Evolutionary conservation across 2,113 vertebrate species (phyloP), one percentile per base, ranked within the genome.

Genomic region (Pongo pygmaeus): DNA sequence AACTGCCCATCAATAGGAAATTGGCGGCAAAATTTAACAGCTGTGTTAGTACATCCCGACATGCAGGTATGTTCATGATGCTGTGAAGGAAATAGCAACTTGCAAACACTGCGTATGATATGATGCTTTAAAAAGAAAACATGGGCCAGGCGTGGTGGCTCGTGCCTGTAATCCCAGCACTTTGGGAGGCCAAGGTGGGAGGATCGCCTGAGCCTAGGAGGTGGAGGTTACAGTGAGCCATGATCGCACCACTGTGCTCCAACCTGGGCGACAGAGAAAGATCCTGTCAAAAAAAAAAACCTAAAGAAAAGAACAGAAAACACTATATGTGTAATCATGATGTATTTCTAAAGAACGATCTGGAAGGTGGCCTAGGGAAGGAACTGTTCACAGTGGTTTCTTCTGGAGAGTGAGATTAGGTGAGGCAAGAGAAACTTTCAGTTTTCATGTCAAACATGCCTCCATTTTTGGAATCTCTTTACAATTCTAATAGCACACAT

Each of bases 11-110:
- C 6, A 13, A 40, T 0, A 5, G 74, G 35, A 70, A 48, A 10
- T 5, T 20, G 14, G 55, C 5, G 46, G 30, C 30, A 3, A 23
- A 35, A 2, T 20, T 2, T 61, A 32, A 55, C 16, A 13, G 25
- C 52, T 23, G 3, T 8, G 0, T 30, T 40, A 25, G 55, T 10
- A 0, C 2, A 0, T 22, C 4, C 35, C 6, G 35, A 25, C 50
- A 7, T 1, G n/a, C n/a, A 27, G 8, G n/a, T 23, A 3, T 8
- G 17, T 50, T 77, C 27, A 0, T 18, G 52, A 13, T 35, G 10
- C 6, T 40, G 75, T 20, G 48, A 59, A 84, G 6, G 48, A 75
- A 6, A 50, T 46, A 52, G 75, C 30, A 32, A 22, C 14, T 2
- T 61, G 35, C 50, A 48, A 43, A 20, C n/a, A 67, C 23, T 23